Evolutionary conservation across 2,797 vertebrate species (phyloP), one percentile per base, ranked within the genome.

Genomic region (Crocodylus rhombifer): DNA sequence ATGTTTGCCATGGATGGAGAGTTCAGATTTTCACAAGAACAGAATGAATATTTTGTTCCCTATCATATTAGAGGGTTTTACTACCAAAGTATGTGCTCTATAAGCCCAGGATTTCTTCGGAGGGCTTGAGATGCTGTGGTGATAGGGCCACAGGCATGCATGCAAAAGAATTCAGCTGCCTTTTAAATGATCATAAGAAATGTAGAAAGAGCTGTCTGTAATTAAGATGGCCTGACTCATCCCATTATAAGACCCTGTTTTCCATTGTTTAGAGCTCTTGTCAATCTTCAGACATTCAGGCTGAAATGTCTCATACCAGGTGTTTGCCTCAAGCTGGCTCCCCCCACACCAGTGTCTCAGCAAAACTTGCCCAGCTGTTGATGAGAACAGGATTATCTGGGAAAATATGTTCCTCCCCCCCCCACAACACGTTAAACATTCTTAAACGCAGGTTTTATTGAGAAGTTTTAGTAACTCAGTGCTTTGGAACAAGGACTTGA

Each of bases 51-150:
- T 58, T 55, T 30, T 0, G 0, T 7, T 7, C 76, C 23, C 8
- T 73, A 73, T 25, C 21, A 73, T 51, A 10, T 51, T 51, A 51
- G 42, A 51, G 42, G 42, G 42, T 51, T 51, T 51, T 51, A 51
- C 42, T 1, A 4, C 5, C n/a, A 0, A 33, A 80, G 23, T 83
- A 55, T 42, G 1, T 12, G 4, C 0, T 0, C 60, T 1, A 12
- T 0, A 78, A 64, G 56, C 61, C 18, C 42, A 0, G 17, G 28
- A 14, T 51, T n/a, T 1, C 67, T 3, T 1, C 1, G 90, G 56
- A 5, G 79, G 16, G 79, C 7, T 4, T 23, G 16, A 85, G 84
- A 21, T 0, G 3, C 2, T 1, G 61, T 1, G 1, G 28, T 0
- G 51, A 58, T 0, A 18, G 85, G 25, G 63, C 58, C 75, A 51